These are phyloP conservation scores for Heterotis niloticus DNA, from an alignment of 2,113 vertebrate species.

Conservation along the genomic window DNA sequence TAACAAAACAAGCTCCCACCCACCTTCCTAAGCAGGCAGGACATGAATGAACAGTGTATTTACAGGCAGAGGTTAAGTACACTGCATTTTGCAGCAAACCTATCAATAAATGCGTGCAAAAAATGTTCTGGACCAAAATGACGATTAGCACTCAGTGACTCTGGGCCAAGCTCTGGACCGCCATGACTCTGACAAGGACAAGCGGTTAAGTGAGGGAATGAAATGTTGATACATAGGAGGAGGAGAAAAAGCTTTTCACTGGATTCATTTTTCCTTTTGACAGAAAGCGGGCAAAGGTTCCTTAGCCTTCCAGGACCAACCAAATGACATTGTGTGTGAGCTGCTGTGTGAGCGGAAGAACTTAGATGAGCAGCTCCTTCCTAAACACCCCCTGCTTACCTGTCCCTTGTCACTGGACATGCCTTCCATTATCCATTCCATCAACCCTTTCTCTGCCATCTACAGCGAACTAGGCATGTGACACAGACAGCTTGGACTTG, in stretches of 20 bases:
- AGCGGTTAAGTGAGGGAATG: too few relatives aligned
- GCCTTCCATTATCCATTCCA: slow-evolving; percentile 27
- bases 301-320: neutral
- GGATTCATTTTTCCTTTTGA: neutral
- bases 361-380: neutral
- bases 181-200: too few relatives aligned
- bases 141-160: too few relatives aligned
- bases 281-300: neutral
- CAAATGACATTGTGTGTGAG: neutral
- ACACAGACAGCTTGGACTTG: slow-evolving; percentile 34
- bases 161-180: too few relatives aligned
- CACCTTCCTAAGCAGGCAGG: neutral
- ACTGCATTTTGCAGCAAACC: neutral
- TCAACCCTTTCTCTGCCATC: slow-evolving; percentile 28
- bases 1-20: neutral
- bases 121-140: too few relatives aligned
- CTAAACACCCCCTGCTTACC: slow-evolving; percentile 3
- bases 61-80: neutral
- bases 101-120: neutral
- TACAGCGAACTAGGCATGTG: slow-evolving; percentile 38
- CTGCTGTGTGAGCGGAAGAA: neutral
- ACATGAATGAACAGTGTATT: neutral
- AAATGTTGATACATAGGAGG: neutral
- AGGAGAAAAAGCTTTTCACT: neutral
- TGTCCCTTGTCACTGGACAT: slow-evolving; percentile 16